A percentile compares a stretch with the other conserved stretches of the same genome.
Conservation (phyloP, 2,888 invertebrate genomes). For the Lasioglossum malachurum region DNA sequence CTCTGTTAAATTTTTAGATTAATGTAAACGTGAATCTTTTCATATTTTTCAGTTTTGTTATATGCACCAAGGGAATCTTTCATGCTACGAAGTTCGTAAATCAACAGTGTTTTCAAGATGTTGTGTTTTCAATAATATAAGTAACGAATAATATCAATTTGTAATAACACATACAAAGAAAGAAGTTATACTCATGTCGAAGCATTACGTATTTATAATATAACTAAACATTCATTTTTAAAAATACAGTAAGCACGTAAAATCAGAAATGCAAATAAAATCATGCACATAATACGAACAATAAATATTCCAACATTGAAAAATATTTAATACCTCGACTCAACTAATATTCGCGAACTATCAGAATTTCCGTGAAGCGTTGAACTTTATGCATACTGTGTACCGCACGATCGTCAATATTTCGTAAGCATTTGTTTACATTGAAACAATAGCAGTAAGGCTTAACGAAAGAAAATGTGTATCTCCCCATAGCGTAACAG, state of each 20-base stretch:
- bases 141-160: background rate
- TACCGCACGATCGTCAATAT: background rate
- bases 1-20: background rate
- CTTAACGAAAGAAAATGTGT: background rate
- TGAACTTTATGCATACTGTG: background rate
- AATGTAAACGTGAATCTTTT: background rate
- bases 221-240: background rate
- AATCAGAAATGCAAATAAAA: background rate
- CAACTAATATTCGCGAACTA: background rate
- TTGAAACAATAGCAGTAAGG: background rate
- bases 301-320: background rate
- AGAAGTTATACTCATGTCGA: background rate
- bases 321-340: background rate
- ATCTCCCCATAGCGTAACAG: background rate
- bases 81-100: background rate
- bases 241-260: background rate
- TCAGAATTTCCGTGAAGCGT: background rate
- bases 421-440: conserved; percentile 11
- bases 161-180: background rate
- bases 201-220: background rate
- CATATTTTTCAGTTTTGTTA: background rate
- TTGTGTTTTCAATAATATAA: background rate
- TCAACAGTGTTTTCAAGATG: background rate
- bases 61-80: background rate
- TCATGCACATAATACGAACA: background rate